Conservation (phyloP, 2,797 vertebrate genomes). For the Anguilla pacifica region DNA sequence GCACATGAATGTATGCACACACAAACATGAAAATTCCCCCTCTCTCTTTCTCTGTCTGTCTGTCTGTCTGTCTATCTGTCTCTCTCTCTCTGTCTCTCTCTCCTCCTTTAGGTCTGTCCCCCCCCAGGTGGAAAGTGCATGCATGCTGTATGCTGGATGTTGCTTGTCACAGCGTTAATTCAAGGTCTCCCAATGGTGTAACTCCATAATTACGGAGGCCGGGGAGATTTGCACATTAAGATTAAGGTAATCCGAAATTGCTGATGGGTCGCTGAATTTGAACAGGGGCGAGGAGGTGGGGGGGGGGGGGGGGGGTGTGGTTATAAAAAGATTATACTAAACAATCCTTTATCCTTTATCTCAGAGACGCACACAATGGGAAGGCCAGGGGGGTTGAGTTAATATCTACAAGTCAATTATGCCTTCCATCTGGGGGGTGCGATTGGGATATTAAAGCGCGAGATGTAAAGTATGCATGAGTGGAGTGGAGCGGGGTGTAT, state of each 20-base stretch:
- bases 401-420: slow-evolving; percentile 77
- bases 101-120: not conserved
- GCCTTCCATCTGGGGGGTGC: slow-evolving; percentile 70
- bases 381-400: slow-evolving; percentile 59
- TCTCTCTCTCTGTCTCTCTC: not conserved
- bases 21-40: slow-evolving; percentile 10
- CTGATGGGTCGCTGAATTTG: slow-evolving; percentile 68
- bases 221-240: slow-evolving; percentile 70
- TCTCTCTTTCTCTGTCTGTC: not conserved
- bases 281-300: slow-evolving; percentile 40
- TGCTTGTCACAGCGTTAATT: slow-evolving; percentile 66
- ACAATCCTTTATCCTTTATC: slow-evolving; percentile 80
- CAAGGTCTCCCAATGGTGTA: slow-evolving; percentile 59
- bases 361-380: slow-evolving; percentile 68
- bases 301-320: slow-evolving; percentile 25
- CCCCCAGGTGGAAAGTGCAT: slow-evolving; percentile 32
- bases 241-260: slow-evolving; percentile 69
- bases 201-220: slow-evolving; percentile 71
- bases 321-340: slow-evolving; percentile 68
- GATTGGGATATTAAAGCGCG: slow-evolving; percentile 71
- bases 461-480: slow-evolving; percentile 17
- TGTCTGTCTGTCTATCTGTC: not conserved
- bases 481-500: slow-evolving; percentile 21
- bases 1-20: not conserved
- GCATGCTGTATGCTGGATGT: slow-evolving; percentile 56